A percentile compares a stretch with the other conserved stretches of the same genome.
Evolutionary conservation across 2,888 invertebrate genomes (phyloP).

Genomic region (Schizotus pectinicornis): DNA sequence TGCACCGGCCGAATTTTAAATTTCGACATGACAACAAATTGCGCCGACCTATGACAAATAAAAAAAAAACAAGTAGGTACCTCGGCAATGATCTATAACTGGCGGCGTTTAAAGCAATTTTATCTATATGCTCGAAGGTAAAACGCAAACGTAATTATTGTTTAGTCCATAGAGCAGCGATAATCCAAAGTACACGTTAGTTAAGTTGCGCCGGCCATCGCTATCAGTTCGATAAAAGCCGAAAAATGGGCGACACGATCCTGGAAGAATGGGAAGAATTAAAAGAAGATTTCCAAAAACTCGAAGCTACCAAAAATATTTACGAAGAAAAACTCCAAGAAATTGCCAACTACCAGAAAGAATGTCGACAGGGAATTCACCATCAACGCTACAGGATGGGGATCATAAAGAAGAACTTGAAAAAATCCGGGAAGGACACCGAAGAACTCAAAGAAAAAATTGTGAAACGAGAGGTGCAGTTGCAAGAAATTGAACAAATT

Average conservation of each 20-base stretch:
- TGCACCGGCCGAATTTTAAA: no score
- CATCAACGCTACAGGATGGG: conserved; percentile 90
- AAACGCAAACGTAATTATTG: neutral
- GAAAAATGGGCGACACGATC: conserved; percentile 36
- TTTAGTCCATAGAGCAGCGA: conserved; percentile 7
- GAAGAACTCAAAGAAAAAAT: conserved; percentile 74
- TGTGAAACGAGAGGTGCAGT: conserved; percentile 77
- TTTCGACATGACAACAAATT: no score
- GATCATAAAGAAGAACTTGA: conserved; percentile 61
- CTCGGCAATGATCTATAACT: no score
- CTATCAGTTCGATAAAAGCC: neutral
- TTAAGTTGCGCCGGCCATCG: no score
- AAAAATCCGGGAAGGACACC: conserved; percentile 53
- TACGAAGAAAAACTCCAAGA: conserved; percentile 84
- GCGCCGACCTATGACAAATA: no score
- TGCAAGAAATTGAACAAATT: conserved; percentile 88
- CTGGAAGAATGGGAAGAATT: conserved; percentile 44
- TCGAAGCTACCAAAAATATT: conserved; percentile 76
- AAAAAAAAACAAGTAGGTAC: no score
- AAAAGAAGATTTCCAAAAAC: conserved; percentile 37
- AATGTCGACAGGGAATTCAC: conserved; percentile 83
- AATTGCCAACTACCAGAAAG: conserved; percentile 77
- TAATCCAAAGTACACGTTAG: conserved; percentile 19
- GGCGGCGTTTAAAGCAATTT: neutral
- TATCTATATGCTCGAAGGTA: neutral